phyloP scores from a whole-genome alignment of 2,113 vertebrate genomes.

The Puntigrus tetrazona region DNA sequence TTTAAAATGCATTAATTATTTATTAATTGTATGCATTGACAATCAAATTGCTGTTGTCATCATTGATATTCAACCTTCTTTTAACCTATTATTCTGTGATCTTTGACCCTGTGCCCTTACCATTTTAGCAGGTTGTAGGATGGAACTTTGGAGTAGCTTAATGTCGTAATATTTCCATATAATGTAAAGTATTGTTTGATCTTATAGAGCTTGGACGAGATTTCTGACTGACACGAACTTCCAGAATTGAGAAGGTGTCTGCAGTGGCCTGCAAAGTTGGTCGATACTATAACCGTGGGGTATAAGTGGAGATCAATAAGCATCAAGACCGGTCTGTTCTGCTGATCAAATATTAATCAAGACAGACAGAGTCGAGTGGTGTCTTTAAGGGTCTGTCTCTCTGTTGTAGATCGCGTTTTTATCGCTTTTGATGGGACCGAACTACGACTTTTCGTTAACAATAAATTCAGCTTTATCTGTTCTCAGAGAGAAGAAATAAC shows the following conservation, averaged over 20 bases:
- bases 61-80: background rate
- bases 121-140: background rate
- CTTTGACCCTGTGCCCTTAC: background rate
- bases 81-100: background rate
- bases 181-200: background rate
- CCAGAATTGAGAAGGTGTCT: slow-evolving; percentile 49
- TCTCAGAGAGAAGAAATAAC: background rate
- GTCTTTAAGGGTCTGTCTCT: slow-evolving; percentile 44
- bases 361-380: slow-evolving; percentile 62
- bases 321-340: slow-evolving; percentile 74
- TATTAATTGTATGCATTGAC: background rate
- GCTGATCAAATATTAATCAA: slow-evolving; percentile 89
- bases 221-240: slow-evolving; percentile 57
- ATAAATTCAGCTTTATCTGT: background rate
- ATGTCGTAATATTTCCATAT: background rate
- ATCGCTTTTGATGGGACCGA: background rate
- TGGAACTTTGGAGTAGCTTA: background rate
- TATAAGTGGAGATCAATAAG: slow-evolving; percentile 78
- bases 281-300: slow-evolving; percentile 79
- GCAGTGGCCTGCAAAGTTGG: slow-evolving; percentile 67
- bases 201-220: background rate
- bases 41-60: background rate
- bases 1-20: background rate
- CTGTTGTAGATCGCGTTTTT: background rate
- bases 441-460: background rate